A percentile compares a stretch with the other conserved stretches of the same genome.
Evolutionary conservation across 2,113 vertebrate species (phyloP).

Genomic region (Phalacrocorax pelagicus): DNA sequence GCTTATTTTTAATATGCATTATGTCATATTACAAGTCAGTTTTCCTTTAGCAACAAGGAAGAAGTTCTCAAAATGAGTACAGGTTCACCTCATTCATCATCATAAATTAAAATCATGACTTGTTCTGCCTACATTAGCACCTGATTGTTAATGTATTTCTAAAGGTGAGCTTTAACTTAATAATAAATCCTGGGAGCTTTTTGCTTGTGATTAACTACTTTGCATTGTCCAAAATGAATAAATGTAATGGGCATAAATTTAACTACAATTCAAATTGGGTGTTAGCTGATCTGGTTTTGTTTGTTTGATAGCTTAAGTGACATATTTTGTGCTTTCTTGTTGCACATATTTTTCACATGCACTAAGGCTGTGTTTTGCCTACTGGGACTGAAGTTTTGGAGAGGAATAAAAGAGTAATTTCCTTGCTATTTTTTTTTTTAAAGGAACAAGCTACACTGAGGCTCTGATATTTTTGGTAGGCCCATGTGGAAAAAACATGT

Average conservation of each 20-base stretch:
- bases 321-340: neutral
- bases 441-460: neutral
- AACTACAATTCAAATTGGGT: neutral
- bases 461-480: slow-evolving; percentile 31
- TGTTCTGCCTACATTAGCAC: neutral
- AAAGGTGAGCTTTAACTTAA: neutral
- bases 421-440: neutral
- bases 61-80: neutral
- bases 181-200: neutral
- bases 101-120: neutral
- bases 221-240: neutral
- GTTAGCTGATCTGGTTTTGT: neutral
- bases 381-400: neutral
- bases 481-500: slow-evolving; percentile 23
- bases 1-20: neutral
- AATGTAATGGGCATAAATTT: neutral
- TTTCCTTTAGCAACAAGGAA: neutral
- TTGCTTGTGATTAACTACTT: neutral
- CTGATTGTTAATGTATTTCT: neutral
- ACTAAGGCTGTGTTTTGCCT: neutral
- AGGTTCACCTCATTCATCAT: neutral
- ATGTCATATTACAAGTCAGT: neutral
- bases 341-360: neutral
- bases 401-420: neutral
- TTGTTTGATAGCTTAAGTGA: neutral